Percentiles rank a stretch among this genome's conserved stretches.
Conservation (phyloP, 1,140 invertebrate genomes). For the Scylla paramamosain region DNA sequence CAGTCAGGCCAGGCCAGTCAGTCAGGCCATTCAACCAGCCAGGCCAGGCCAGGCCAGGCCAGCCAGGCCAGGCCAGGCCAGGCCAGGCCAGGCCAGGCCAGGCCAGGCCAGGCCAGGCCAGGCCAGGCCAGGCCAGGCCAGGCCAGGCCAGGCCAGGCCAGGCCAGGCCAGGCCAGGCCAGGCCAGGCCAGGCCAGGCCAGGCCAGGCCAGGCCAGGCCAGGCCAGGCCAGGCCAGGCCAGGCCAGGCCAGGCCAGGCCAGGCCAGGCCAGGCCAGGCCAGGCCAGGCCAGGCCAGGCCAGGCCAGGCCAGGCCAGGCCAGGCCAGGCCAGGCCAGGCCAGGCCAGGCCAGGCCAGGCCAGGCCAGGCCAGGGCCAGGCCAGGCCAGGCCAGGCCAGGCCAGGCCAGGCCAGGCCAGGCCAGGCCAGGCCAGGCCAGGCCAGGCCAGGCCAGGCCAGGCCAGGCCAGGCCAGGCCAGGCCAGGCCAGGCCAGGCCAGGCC, state of each 20-base stretch:
- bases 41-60: too few species aligned
- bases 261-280: conserved; percentile 57
- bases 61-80: conserved; percentile 2
- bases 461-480: conserved; percentile 76
- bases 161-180: not conserved
- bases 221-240: conserved; percentile 28
- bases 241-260: conserved; percentile 46
- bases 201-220: conserved; percentile 34
- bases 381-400: conserved; percentile 76
- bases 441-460: conserved; percentile 50
- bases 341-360: conserved; percentile 61
- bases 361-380: conserved; percentile 75
- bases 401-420: conserved; percentile 54
- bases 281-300: not conserved
- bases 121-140: conserved; percentile 44
- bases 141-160: conserved; percentile 48
- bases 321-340: conserved; percentile 54
- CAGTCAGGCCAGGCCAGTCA: not conserved
- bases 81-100: conserved; percentile 73
- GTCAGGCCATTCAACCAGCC: not conserved
- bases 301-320: conserved; percentile 64
- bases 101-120: not conserved
- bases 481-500: conserved; percentile 76
- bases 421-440: conserved; percentile 78
- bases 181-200: conserved; percentile 55